Evolutionary conservation across 23 tunicate genomes (phyloP).

Genomic region (Halocynthia roretzi): DNA sequence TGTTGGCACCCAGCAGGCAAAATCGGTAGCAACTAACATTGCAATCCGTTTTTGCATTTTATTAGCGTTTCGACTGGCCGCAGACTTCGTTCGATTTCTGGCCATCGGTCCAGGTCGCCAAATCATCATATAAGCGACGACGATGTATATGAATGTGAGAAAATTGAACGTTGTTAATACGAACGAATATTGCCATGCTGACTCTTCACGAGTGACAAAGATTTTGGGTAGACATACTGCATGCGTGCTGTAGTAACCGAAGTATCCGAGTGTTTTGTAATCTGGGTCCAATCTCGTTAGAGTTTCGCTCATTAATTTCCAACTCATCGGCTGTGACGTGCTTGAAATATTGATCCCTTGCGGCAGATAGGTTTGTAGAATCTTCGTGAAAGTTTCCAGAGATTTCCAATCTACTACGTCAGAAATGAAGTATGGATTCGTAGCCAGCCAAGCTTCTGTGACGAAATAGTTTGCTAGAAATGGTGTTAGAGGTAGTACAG

Average conservation of each 20-base stretch:
- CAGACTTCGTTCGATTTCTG: not conserved
- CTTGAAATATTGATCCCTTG: not conserved
- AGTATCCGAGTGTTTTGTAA: slow-evolving; percentile 30
- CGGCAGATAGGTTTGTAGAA: slow-evolving; percentile 13
- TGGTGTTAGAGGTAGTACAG: slow-evolving; percentile 29
- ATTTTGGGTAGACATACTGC: slow-evolving; percentile 63
- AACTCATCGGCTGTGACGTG: not conserved
- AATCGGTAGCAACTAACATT: slow-evolving; percentile 32
- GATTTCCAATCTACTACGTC: slow-evolving; percentile 26
- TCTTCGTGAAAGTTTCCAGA: not conserved
- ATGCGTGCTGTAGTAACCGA: slow-evolving; percentile 69
- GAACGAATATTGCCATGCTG: slow-evolving; percentile 56
- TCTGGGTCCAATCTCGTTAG: slow-evolving; percentile 2
- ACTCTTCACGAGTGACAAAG: slow-evolving; percentile 26
- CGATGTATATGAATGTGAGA: slow-evolving; percentile 39
- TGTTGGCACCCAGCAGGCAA: slow-evolving; percentile 53
- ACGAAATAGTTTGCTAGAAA: slow-evolving; percentile 27
- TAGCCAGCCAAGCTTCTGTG: slow-evolving; percentile 22
- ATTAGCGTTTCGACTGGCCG: not conserved
- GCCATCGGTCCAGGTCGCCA: slow-evolving; percentile 7
- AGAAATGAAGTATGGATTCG: slow-evolving; percentile 32
- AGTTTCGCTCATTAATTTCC: slow-evolving; percentile 2
- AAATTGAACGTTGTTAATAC: slow-evolving; percentile 41
- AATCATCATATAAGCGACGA: slow-evolving; percentile 27
- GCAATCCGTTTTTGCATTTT: slow-evolving; percentile 39